A percentile compares a stretch with the other conserved stretches of the same genome.
phyloP scores from a whole-genome alignment of 2,797 vertebrate species.

The Leuciscus waleckii region DNA sequence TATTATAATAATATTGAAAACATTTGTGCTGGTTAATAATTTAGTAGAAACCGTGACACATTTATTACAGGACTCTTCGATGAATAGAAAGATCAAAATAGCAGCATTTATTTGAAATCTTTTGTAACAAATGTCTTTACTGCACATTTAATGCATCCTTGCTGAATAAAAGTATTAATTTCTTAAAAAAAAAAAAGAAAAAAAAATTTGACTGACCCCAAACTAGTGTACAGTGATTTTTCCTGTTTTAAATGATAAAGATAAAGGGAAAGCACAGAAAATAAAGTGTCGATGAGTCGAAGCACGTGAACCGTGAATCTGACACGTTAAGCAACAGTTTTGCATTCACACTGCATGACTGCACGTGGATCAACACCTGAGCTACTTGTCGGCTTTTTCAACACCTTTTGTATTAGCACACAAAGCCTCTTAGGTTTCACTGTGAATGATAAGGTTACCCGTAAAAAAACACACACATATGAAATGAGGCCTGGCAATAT shows the following conservation, averaged over 20 bases:
- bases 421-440: slow-evolving; percentile 63
- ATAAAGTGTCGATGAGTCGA: not conserved
- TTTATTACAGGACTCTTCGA: not conserved
- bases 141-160: not conserved
- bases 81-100: not conserved
- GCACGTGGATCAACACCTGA: slow-evolving; percentile 21
- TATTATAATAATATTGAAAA: not conserved
- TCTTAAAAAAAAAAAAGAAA: not conserved
- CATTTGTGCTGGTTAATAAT: not conserved
- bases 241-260: not conserved
- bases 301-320: not conserved
- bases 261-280: not conserved
- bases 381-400: slow-evolving; percentile 28
- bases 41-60: not conserved
- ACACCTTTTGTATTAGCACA: slow-evolving; percentile 25
- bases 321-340: slow-evolving; percentile 11
- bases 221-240: not conserved
- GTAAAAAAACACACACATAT: slow-evolving; percentile 43
- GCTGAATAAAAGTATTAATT: not conserved
- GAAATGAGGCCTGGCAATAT: slow-evolving; percentile 61
- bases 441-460: slow-evolving; percentile 60
- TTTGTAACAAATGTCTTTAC: not conserved
- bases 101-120: not conserved
- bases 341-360: slow-evolving; percentile 21
- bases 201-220: not conserved